Conservation (phyloP, 2,888 invertebrate genomes). For the Drosophila colorata region DNA sequence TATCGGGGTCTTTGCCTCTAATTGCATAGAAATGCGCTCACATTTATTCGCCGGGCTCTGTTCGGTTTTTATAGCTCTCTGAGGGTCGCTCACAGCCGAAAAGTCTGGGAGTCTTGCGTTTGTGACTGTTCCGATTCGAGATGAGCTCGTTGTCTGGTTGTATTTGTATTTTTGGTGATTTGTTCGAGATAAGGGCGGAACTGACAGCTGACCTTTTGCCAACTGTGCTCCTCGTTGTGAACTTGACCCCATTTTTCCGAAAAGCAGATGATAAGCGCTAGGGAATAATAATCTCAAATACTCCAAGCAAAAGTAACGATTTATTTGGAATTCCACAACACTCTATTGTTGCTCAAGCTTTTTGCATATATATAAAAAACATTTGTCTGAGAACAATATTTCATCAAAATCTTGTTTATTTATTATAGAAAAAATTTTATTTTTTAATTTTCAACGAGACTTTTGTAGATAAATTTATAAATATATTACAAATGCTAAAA, state of each 20-base stretch:
- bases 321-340: background rate
- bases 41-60: slow-evolving; percentile 32
- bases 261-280: slow-evolving; percentile 16
- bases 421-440: no score
- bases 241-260: slow-evolving; percentile 32
- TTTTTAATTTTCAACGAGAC: no score
- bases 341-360: background rate
- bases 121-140: slow-evolving; percentile 16
- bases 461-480: no score
- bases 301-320: background rate
- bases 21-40: slow-evolving; percentile 64
- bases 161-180: slow-evolving; percentile 20
- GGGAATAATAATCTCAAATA: background rate
- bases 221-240: slow-evolving; percentile 7
- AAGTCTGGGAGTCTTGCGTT: slow-evolving; percentile 16
- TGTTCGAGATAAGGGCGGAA: slow-evolving; percentile 41
- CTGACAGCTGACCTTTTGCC: slow-evolving; percentile 24
- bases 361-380: no score
- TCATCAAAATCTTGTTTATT: no score
- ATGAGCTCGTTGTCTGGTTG: slow-evolving; percentile 15
- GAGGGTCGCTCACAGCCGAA: slow-evolving; percentile 34
- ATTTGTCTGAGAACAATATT: no score
- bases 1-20: slow-evolving; percentile 62
- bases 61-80: slow-evolving; percentile 30
- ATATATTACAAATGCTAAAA: no score